Base-by-base conservation (phyloP, 2,797 vertebrate genomes). In the Rhinella marina region DNA sequence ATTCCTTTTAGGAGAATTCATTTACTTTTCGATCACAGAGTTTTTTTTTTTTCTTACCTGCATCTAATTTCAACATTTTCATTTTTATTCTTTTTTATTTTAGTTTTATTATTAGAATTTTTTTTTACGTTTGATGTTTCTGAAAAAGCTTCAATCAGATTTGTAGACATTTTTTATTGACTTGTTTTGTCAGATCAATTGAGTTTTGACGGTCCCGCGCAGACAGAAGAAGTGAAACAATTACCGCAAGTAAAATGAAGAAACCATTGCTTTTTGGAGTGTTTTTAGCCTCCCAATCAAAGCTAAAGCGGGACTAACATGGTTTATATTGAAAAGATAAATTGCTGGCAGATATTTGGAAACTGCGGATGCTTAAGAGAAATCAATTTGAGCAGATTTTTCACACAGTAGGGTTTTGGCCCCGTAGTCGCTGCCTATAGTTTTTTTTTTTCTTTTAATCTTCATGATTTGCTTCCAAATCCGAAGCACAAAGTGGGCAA, bases 291-390 rank as follows among this genome's bases (percentile, higher is more conserved):
- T 70, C 88, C 75, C 84, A 87, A 82, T 90, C 81, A 80, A 91
- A 90, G 92, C 88, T 87, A 88, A 90, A 13, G 77, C 90, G 91
- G 87, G 84, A 88, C 82, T 91, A 91, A 90, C 56, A 14, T 77
- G 90, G 85, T 93, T 93, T 93, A 87, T 92, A 91, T 93, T 90
- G 89, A 92, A 90, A 91, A 91, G 81, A 85, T 81, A 93, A 92
- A 90, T 93, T 92, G 92, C 90, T 90, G 92, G 89, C 85, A 87
- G 90, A 88, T 90, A 90, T 84, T 88, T 88, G 7, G n/a, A 89
- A 75, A n/a, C 86, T 50, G 61, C 75, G 77, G 23, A 80, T 85
- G 27, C 27, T 91, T 84, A 89, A 88, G 86, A 85, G 59, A 70
- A 83, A 88, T 90, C 17, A 87, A 29, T 90, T 41, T 82, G 27